A percentile compares a stretch with the other conserved stretches of the same genome.
These are phyloP conservation scores for Stigmatopora argus DNA, from an alignment of 2,113 vertebrate species.

Conservation along the genomic window DNA sequence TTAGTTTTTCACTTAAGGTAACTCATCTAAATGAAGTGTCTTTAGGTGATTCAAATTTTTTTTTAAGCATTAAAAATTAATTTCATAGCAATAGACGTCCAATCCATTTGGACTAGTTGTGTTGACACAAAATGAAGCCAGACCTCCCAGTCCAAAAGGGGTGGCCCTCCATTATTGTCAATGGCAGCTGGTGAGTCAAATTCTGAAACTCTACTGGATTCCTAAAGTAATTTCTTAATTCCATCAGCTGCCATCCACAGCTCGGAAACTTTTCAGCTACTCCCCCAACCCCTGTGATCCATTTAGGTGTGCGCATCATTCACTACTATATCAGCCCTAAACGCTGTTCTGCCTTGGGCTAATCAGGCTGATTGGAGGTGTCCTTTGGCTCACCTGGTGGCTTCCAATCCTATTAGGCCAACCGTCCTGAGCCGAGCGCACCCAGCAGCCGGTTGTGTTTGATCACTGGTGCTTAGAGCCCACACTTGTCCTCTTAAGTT, in stretches of 20 bases:
- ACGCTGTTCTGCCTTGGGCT: constrained; percentile 57
- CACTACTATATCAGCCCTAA: constrained; percentile 37
- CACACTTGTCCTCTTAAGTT: constrained; percentile 73
- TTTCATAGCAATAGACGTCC: no score
- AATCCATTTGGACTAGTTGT: no score
- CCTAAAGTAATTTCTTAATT: constrained; percentile 35
- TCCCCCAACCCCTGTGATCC: constrained; percentile 50
- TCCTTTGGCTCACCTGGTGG: constrained; percentile 75
- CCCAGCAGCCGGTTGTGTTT: constrained; percentile 66
- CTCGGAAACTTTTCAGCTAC: constrained; percentile 30
- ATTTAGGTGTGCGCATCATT: constrained; percentile 50
- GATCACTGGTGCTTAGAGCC: constrained; percentile 74
- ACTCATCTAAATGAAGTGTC: no score
- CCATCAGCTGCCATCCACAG: constrained; percentile 44
- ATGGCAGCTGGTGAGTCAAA: constrained; percentile 11
- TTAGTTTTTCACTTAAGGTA: no score
- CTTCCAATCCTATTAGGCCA: constrained; percentile 77
- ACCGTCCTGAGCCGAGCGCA: constrained; percentile 67
- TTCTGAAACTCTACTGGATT: constrained; percentile 31
- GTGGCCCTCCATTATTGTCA: no score
- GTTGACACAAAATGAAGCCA: no score
- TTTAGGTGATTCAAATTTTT: no score
- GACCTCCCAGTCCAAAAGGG: no score
- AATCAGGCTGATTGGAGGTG: constrained; percentile 68
- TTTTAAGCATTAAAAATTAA: no score